phyloP scores from a whole-genome alignment of 2,888 invertebrate genomes.

The Steromphala cineraria region DNA sequence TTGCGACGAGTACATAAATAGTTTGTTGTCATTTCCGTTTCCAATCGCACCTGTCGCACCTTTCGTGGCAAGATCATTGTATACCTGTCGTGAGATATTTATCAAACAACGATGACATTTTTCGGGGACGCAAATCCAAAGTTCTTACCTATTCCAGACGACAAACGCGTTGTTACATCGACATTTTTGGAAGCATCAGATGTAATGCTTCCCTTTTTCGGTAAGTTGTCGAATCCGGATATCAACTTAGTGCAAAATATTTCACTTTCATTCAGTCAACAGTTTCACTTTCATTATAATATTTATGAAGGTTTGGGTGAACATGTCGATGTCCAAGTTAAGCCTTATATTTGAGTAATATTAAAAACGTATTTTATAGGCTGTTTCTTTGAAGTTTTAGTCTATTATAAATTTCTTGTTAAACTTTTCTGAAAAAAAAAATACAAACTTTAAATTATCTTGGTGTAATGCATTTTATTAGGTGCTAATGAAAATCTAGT shows the following conservation, averaged over 20 bases:
- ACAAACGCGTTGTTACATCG: constrained; percentile 11
- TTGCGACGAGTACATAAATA: not conserved
- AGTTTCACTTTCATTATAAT: too few species aligned
- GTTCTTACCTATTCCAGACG: constrained; percentile 15
- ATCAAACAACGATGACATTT: not conserved
- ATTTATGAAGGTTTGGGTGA: too few species aligned
- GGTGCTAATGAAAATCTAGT: too few species aligned
- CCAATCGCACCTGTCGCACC: not conserved
- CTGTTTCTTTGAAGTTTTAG: too few species aligned
- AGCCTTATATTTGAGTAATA: too few species aligned
- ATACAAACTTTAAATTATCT: too few species aligned
- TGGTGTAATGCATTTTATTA: too few species aligned
- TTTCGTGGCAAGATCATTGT: not conserved
- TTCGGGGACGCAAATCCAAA: not conserved
- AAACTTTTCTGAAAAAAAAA: too few species aligned
- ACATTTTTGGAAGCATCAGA: constrained; percentile 27
- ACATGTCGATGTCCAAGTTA: too few species aligned
- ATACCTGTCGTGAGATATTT: not conserved
- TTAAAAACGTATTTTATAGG: too few species aligned
- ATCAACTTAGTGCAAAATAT: not conserved
- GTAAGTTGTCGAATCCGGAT: constrained; percentile 14
- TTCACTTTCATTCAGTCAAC: not conserved
- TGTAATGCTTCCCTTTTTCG: constrained; percentile 25
- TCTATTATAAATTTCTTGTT: too few species aligned
- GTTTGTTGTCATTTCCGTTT: not conserved